Conservation (phyloP, 1,140 invertebrate genomes). For the Caenorhabditis latens region DNA sequence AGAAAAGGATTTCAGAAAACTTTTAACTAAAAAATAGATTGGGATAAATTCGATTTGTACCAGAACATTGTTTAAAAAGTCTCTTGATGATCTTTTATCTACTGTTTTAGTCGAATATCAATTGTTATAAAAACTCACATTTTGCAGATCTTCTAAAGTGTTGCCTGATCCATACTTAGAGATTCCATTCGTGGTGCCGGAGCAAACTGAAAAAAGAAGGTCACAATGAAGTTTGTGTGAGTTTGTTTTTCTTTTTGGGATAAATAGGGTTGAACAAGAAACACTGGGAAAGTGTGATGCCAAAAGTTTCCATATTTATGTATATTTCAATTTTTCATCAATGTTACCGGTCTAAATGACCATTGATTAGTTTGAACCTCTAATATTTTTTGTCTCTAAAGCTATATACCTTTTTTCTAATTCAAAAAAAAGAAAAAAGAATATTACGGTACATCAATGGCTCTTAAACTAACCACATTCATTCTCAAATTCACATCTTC, state of each 20-base stretch:
- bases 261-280: background rate
- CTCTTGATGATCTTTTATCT: too few species aligned
- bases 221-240: conserved; percentile 16
- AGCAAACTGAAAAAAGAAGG: background rate
- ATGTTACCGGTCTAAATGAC: too few species aligned
- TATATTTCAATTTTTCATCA: too few species aligned
- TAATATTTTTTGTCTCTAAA: too few species aligned
- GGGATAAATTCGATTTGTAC: too few species aligned
- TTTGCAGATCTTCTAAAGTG: conserved; percentile 42
- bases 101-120: background rate
- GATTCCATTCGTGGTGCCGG: conserved; percentile 15
- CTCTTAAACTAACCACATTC: background rate
- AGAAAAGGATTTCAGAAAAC: too few species aligned
- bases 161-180: conserved; percentile 18
- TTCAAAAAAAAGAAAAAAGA: background rate
- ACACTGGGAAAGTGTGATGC: background rate
- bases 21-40: too few species aligned
- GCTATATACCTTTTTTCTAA: too few species aligned
- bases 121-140: background rate
- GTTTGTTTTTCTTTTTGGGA: background rate
- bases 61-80: too few species aligned
- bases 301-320: too few species aligned
- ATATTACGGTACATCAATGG: background rate
- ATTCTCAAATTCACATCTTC: background rate
- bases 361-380: too few species aligned